Evolutionary conservation across 2,113 vertebrate genomes (phyloP), one percentile per base, ranked within the genome.

Genomic region (Apistogramma diplotaenia): DNA sequence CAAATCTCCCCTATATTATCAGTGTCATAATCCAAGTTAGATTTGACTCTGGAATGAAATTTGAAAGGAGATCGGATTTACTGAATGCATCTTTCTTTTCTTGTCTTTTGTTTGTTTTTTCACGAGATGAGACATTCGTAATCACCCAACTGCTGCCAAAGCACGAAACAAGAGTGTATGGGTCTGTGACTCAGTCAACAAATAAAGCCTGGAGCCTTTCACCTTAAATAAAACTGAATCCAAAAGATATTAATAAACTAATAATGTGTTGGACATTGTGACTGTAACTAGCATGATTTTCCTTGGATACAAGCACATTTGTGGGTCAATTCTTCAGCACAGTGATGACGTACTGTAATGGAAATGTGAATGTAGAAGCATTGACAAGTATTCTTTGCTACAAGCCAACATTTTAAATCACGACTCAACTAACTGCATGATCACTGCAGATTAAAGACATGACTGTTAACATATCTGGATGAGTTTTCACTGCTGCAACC

Each of bases 131-230:
- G 75, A 74, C 75, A 21, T 23, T 79, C 29, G 33, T 60, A 65
- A 81, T 65, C 49, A 5, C 46, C 43, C 1, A 3, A 11, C 60
- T 51, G 77, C 59, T 84, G 53, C 67, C 35, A 54, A 83, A 67
- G 40, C 33, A 49, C 29, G 33, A 70, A 31, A 65, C 10, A 55
- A 19, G n/a, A 82, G 31, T 37, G 19, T 62, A 77, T 33, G 19
- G 43, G 19, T 43, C 23, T 43, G 4, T 78, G 75, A 81, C 74
- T 83, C 67, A 74, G 84, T 83, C 83, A 18, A 23, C 19, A 62
- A 61, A 40, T 12, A 73, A 27, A 19, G 62, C 74, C 74, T 62
- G 58, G 3, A 67, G 76, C 51, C 10, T 67, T 85, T 67, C 67
- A 23, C 59, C 25, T 76, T 35, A 78, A 87, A 82, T 59, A 58